Conservation (phyloP, 2,888 invertebrate genomes). For the Julus scanicus region DNA sequence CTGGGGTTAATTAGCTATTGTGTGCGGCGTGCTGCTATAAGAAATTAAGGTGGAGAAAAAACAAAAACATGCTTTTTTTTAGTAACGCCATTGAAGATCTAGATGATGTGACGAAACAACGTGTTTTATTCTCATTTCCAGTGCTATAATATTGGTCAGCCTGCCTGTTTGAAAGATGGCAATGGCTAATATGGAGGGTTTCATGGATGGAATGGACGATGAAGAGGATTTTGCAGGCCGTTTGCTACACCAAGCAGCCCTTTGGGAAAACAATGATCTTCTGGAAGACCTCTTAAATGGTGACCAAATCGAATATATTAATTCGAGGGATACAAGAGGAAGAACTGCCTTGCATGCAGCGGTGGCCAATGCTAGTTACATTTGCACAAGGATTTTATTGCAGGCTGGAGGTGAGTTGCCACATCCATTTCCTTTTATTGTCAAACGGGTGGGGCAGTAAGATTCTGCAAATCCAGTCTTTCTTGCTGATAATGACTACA, state of each 20-base stretch:
- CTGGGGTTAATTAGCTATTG: neutral
- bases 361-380: conserved; percentile 80
- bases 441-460: neutral
- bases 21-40: neutral
- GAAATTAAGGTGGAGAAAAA: neutral
- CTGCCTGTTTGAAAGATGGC: neutral
- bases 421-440: neutral
- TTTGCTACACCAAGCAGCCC: conserved; percentile 81
- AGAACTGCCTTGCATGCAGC: conserved; percentile 85
- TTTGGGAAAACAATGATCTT: conserved; percentile 89
- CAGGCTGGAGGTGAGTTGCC: conserved; percentile 71
- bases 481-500: neutral
- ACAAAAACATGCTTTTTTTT: neutral
- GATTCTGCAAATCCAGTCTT: neutral
- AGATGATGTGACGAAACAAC: neutral
- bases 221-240: conserved; percentile 80
- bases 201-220: conserved; percentile 66
- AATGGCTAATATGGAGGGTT: conserved; percentile 30
- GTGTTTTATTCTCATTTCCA: neutral
- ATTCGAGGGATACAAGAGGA: conserved; percentile 79
- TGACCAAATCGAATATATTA: conserved; percentile 75
- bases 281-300: conserved; percentile 80
- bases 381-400: conserved; percentile 79
- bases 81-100: neutral
- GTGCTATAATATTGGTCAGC: neutral